Conservation (phyloP, 64 coral and sea anemone genomes). For the Dendronephthya gigantea region DNA sequence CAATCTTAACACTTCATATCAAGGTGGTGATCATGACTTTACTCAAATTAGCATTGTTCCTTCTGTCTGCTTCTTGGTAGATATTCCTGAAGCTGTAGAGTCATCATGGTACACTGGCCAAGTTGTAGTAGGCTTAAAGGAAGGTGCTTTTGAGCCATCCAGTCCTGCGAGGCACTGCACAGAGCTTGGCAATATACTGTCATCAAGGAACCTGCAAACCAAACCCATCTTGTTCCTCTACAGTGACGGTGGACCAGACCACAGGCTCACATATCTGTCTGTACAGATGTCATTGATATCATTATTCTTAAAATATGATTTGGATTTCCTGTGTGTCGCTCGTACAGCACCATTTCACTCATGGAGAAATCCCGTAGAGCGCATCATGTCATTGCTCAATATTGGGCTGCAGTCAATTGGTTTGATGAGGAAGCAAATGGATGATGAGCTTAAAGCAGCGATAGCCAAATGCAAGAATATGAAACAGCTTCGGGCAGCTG, state of each 20-base stretch:
- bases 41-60: too few species aligned
- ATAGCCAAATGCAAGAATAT: too few species aligned
- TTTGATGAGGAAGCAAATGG: not conserved
- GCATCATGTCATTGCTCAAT: conserved; percentile 27
- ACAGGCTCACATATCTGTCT: too few species aligned
- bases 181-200: too few species aligned
- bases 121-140: too few species aligned
- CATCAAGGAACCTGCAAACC: not conserved
- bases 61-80: conserved; percentile 5
- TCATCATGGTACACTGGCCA: conserved; percentile 22
- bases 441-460: not conserved
- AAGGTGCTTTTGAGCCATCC: too few species aligned
- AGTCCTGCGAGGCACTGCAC: too few species aligned
- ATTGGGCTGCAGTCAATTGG: conserved; percentile 1
- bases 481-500: too few species aligned
- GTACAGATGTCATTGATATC: too few species aligned
- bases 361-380: not conserved
- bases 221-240: conserved; percentile 37
- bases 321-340: too few species aligned
- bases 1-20: not conserved
- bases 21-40: conserved; percentile 22
- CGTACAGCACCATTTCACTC: too few species aligned
- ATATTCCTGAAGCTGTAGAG: conserved; percentile 35
- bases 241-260: conserved; percentile 44
- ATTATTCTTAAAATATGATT: too few species aligned